Evolutionary conservation across 2,113 vertebrate genomes (phyloP), one percentile per base, ranked within the genome.

Genomic region (Varanus komodoensis): DNA sequence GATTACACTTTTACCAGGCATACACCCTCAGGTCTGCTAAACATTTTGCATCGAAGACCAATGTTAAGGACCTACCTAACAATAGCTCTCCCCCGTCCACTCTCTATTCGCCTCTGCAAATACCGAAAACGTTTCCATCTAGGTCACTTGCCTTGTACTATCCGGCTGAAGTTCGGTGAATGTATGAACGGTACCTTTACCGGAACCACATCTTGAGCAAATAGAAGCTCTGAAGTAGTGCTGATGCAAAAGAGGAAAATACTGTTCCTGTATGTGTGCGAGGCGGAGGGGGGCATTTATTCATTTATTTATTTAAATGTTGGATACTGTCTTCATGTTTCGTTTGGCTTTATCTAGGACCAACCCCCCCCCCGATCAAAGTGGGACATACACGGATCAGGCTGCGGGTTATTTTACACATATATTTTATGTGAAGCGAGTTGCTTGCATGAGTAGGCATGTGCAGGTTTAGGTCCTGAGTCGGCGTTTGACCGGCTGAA

Each of bases 101-200:
- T 29, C 27, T 50, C 48, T 78, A 50, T 61, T 17, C 67, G 38
- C 27, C 71, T 25, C 11, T 61, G 8, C 21, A 44, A 1, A 0
- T 81, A 23, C 34, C 44, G 25, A 12, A 9, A 0, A 7, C 14
- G 0, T 52, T 32, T 0, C 0, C 34, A 34, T 52, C 9, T 8
- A 1, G 0, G 0, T 6, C 0, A 1, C 50, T 68, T 0, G 0
- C 25, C 12, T 74, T 0, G 0, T 68, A 38, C 25, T 77, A 14
- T 87, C 14, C 38, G 8, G 25, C 7, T 78, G 48, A 74, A 89
- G 32, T 68, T 61, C n/a, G 1, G 2, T 54, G 12, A 57, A 87
- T 17, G 48, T 34, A 14, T 29, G 29, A 19, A 23, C 8, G 25
- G 21, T 25, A 38, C 38, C 67, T 52, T 19, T 32, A 32, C n/a